Percentiles rank a stretch among this genome's conserved stretches.
Evolutionary conservation across 1,140 invertebrate species (phyloP).

Genomic region (Lasioglossum albipes): DNA sequence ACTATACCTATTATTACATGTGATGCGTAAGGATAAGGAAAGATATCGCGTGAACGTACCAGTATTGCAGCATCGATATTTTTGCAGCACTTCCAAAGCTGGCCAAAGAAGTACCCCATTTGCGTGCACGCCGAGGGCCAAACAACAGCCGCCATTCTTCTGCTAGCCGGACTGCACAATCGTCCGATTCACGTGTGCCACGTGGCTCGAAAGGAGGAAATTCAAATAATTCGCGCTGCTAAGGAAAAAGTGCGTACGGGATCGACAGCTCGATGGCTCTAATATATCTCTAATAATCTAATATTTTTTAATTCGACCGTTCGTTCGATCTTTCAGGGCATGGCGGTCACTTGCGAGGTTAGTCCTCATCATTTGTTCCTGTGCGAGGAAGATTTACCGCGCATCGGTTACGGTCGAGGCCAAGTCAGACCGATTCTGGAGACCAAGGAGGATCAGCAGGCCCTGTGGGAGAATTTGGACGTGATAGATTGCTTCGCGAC

Average conservation of each 20-base stretch:
- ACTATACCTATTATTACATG: no score
- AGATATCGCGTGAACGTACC: background rate
- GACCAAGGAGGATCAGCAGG: conserved; percentile 94
- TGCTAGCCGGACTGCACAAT: conserved; percentile 92
- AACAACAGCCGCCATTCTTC: conserved; percentile 94
- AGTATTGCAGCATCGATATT: background rate
- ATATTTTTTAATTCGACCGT: no score
- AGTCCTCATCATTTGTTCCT: conserved; percentile 99
- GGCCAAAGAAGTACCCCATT: conserved; percentile 94
- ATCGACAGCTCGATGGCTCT: no score
- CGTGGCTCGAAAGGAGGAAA: conserved; percentile 96
- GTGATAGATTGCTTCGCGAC: conserved; percentile 99
- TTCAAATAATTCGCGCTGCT: conserved; percentile 91
- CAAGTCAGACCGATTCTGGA: conserved; percentile 93
- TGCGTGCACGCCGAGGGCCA: conserved; percentile 98
- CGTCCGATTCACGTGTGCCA: conserved; percentile 97
- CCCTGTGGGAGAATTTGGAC: conserved; percentile 98
- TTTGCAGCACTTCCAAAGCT: conserved; percentile 92
- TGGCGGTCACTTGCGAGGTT: conserved; percentile 98
- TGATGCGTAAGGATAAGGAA: background rate
- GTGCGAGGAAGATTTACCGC: conserved; percentile 86
- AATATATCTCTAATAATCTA: no score
- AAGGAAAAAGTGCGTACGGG: conserved; percentile 88
- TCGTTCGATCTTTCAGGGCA: conserved; percentile 70
- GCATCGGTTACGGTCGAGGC: conserved; percentile 84